Conservation (phyloP, 2,113 vertebrate genomes). For the Tautogolabrus adspersus region DNA sequence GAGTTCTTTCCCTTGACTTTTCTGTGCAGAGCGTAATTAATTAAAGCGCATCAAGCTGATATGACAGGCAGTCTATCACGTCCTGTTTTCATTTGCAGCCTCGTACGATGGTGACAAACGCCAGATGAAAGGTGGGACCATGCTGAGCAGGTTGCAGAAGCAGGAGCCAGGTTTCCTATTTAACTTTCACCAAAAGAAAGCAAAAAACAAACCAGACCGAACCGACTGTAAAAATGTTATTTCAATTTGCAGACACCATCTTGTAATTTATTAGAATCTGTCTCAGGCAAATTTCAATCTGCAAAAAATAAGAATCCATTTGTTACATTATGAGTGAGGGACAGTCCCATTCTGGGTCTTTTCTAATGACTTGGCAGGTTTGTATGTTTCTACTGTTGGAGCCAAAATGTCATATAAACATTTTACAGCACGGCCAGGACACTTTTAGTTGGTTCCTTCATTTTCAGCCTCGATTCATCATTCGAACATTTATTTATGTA, state of each 20-base stretch:
- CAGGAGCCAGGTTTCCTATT: slow-evolving; percentile 30
- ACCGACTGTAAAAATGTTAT: slow-evolving; percentile 26
- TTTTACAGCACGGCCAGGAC: background rate
- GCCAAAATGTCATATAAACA: slow-evolving; percentile 13
- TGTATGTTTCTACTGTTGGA: slow-evolving; percentile 9
- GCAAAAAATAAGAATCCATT: slow-evolving; percentile 22
- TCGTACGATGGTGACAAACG: background rate
- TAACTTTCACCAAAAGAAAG: slow-evolving; percentile 44
- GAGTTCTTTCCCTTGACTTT: slow-evolving; percentile 26
- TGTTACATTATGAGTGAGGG: slow-evolving; percentile 1
- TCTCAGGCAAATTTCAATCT: slow-evolving; percentile 17
- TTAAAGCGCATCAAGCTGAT: slow-evolving; percentile 46
- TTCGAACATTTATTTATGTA: background rate
- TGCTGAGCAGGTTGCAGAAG: slow-evolving; percentile 21
- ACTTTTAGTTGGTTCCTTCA: background rate
- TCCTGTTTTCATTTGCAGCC: slow-evolving; percentile 35
- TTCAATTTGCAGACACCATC: slow-evolving; percentile 14
- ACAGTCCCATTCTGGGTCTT: background rate
- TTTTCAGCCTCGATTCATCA: slow-evolving; percentile 1
- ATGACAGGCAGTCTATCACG: slow-evolving; percentile 63
- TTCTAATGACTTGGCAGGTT: slow-evolving; percentile 24
- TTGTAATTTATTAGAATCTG: slow-evolving; percentile 36
- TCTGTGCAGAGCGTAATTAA: slow-evolving; percentile 60
- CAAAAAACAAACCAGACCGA: slow-evolving; percentile 19
- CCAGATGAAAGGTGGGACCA: slow-evolving; percentile 46